Conservation (phyloP, 2,888 invertebrate species). For the Drosophila testacea region DNA sequence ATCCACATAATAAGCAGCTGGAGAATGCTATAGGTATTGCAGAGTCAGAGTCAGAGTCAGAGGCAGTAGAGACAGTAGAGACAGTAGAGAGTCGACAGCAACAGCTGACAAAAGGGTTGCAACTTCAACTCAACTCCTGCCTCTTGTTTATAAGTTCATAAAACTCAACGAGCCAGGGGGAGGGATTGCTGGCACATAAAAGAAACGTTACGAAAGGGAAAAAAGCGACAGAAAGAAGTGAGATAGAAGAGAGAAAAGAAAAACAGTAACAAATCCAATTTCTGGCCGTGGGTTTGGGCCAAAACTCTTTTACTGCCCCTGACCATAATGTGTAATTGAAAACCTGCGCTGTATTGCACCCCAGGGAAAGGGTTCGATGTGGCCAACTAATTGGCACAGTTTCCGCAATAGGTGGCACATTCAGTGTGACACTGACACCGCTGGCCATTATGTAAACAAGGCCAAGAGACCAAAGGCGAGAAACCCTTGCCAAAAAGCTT, state of each 20-base stretch:
- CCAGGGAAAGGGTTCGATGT: constrained; percentile 62
- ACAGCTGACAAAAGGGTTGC: constrained; percentile 75
- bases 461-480: constrained; percentile 36
- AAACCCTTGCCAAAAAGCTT: constrained; percentile 48
- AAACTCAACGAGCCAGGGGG: constrained; percentile 82
- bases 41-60: neutral
- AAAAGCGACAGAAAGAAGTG: constrained; percentile 25
- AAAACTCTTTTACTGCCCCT: constrained; percentile 42
- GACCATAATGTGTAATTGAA: constrained; percentile 84
- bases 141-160: constrained; percentile 85
- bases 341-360: constrained; percentile 83
- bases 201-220: constrained; percentile 16
- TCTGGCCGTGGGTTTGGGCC: constrained; percentile 53
- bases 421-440: constrained; percentile 49
- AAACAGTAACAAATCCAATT: constrained; percentile 82
- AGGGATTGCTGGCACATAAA: constrained; percentile 48
- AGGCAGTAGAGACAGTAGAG: neutral
- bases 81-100: constrained; percentile 21
- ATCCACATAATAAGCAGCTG: constrained; percentile 78
- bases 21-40: constrained; percentile 23
- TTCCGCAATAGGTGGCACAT: constrained; percentile 28
- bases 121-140: constrained; percentile 20
- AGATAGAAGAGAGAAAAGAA: constrained; percentile 17
- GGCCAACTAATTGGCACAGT: constrained; percentile 66
- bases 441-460: constrained; percentile 63